Percentiles rank a stretch among this genome's conserved stretches.
These are phyloP conservation scores for Zophobas morio DNA, from an alignment of 1,140 invertebrate genomes.

Conservation along the genomic window DNA sequence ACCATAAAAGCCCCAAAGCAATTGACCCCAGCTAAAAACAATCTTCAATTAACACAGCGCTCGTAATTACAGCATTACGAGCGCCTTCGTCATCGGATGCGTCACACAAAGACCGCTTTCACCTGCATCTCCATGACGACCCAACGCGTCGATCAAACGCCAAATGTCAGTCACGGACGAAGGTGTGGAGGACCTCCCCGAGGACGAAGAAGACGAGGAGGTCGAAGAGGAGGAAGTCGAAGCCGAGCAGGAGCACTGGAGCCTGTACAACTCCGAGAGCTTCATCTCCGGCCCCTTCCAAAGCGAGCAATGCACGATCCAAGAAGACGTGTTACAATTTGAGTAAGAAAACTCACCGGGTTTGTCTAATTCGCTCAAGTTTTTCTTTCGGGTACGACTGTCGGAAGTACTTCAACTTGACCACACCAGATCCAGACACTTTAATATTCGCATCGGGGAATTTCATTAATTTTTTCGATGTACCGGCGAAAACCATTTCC, in stretches of 20 bases:
- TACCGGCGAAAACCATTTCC: conserved; percentile 75
- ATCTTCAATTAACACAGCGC: conserved; percentile 9
- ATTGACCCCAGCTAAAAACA: conserved; percentile 18
- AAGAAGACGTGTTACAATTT: conserved; percentile 64
- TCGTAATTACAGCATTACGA: background rate
- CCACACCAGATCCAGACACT: conserved; percentile 79
- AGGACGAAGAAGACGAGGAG: conserved; percentile 48
- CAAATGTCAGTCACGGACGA: conserved; percentile 59
- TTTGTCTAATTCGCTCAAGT: conserved; percentile 66
- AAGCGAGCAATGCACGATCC: conserved; percentile 60
- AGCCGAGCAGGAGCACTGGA: conserved; percentile 52
- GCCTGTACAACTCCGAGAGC: conserved; percentile 59
- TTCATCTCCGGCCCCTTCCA: conserved; percentile 63
- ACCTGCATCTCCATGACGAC: conserved; percentile 25
- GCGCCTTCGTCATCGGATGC: conserved; percentile 12
- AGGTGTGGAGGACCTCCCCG: conserved; percentile 54
- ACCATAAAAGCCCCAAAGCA: conserved; percentile 10
- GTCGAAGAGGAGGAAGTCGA: conserved; percentile 58
- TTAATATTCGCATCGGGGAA: conserved; percentile 87
- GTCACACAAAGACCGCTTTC: conserved; percentile 26
- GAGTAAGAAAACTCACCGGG: conserved; percentile 56
- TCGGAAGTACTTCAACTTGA: conserved; percentile 84
- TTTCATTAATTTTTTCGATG: conserved; percentile 83
- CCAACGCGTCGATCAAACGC: conserved; percentile 23
- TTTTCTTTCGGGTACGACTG: conserved; percentile 92